Base-by-base conservation (phyloP, 2,888 invertebrate species). In the Eledone cirrhosa region DNA sequence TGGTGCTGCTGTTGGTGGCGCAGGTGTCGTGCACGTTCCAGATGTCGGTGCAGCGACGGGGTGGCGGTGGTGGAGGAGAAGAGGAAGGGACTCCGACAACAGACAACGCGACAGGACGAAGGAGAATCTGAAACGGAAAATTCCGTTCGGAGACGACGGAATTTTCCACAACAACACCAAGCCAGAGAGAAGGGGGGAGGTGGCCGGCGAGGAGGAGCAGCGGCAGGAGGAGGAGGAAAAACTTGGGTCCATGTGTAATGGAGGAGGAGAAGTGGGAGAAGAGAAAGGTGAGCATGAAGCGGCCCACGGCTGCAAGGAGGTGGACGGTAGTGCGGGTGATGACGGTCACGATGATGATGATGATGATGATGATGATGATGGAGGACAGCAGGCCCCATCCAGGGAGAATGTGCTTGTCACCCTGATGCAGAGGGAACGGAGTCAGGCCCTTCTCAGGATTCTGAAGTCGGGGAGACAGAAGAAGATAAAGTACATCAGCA, bases 361-460 rank as follows among this genome's bases (percentile, higher is more conserved):
- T 3, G 72, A 41, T 13, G 41, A 72, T 16, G 41, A 5, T 72
- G 41, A 33, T 22, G 41, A 33, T 31, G 72, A 69, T 5, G 41
- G 31, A 22, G 31, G 67, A 31, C 31, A 67, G 33, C 24, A 29
- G 33, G 33, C 19, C 22, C 19, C 16, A 31, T 2, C 72, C 0
- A 72, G 31, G 41, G 72, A 72, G 24, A 41, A 41, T 11, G 14
- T 14, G 1, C 31, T 31, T 2, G n/a, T 41, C 0, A 41, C 72
- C n/a, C 13, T 33, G 19, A 31, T 72, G 22, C 72, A 72, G n/a
- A 72, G 31, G 22, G 72, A 72, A 19, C 33, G 72, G 19, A 72
- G 72, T 22, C 72, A 72, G 72, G 72, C 72, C 1, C 72, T 72
- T 72, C 72, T 72, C n/a, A 29, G 72, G n/a, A 72, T 72, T 41